These are phyloP conservation scores for Loriculus beryllinus DNA, from an alignment of 2,797 vertebrate species.

Conservation along the genomic window DNA sequence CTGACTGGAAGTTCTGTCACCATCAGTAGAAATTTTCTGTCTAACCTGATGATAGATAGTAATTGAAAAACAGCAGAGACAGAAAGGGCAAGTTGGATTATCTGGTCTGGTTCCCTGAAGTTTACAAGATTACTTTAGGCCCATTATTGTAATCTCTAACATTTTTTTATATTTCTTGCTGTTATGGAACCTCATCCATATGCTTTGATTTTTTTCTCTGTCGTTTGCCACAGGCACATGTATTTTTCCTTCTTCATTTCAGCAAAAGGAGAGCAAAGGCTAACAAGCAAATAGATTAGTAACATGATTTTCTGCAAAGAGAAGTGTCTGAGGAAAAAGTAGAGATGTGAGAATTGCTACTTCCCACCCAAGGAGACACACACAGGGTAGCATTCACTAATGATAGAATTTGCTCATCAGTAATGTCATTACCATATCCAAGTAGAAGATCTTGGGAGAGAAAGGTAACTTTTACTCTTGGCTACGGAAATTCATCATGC, in stretches of 20 bases:
- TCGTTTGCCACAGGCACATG: neutral
- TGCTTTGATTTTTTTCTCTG: neutral
- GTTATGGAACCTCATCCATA: neutral
- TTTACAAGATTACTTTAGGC: constrained; percentile 5
- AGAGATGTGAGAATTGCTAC: neutral
- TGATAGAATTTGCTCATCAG: neutral
- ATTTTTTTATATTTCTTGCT: neutral
- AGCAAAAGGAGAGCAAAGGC: neutral
- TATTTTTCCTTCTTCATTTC: neutral
- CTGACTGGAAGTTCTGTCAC: neutral
- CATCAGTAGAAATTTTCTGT: neutral
- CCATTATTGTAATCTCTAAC: neutral
- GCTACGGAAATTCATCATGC: neutral
- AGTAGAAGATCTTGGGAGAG: neutral
- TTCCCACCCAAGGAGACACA: neutral
- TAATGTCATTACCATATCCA: neutral
- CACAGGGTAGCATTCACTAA: neutral
- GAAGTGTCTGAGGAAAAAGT: neutral
- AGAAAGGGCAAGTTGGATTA: neutral
- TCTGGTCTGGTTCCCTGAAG: neutral
- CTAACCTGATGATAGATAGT: neutral
- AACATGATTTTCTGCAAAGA: neutral
- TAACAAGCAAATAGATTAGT: neutral
- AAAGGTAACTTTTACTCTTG: neutral
- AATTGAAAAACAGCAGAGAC: neutral